Conservation (phyloP, 2,888 invertebrate species). For the Pterobdella sp. region DNA sequence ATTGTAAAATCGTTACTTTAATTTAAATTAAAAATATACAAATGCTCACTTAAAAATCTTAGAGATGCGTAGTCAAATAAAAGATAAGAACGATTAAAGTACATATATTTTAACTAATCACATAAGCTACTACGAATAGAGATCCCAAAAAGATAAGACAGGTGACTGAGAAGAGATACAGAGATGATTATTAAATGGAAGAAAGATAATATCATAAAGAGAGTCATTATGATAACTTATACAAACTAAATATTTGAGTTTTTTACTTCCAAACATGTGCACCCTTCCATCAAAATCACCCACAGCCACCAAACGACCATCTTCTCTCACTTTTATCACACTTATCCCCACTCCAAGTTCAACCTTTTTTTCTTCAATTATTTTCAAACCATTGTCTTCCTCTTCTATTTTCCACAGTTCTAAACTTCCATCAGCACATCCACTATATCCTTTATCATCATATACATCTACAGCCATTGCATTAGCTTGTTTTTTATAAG, state of each 20-base stretch:
- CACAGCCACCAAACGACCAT: not conserved
- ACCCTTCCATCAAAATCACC: slow-evolving; percentile 10
- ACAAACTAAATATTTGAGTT: not conserved
- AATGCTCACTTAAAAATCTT: too few species aligned
- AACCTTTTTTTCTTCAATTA: not conserved
- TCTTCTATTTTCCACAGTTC: not conserved
- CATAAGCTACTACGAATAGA: slow-evolving; percentile 1
- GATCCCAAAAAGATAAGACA: slow-evolving; percentile 4
- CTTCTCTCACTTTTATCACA: not conserved
- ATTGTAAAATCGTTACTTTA: too few species aligned
- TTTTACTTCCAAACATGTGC: not conserved
- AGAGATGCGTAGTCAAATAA: too few species aligned
- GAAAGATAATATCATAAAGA: not conserved
- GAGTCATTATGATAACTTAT: not conserved
- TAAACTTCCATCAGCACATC: not conserved
- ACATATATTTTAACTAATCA: not conserved
- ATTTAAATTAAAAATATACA: too few species aligned
- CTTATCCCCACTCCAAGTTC: not conserved
- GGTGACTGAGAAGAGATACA: not conserved
- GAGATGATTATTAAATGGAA: not conserved
- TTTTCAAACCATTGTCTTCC: not conserved
- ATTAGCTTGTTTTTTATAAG: not conserved
- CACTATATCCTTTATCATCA: not conserved
- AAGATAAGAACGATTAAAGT: not conserved
- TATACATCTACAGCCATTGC: not conserved